Conservation (phyloP, 1,140 invertebrate species). For the Eupeodes corollae region DNA sequence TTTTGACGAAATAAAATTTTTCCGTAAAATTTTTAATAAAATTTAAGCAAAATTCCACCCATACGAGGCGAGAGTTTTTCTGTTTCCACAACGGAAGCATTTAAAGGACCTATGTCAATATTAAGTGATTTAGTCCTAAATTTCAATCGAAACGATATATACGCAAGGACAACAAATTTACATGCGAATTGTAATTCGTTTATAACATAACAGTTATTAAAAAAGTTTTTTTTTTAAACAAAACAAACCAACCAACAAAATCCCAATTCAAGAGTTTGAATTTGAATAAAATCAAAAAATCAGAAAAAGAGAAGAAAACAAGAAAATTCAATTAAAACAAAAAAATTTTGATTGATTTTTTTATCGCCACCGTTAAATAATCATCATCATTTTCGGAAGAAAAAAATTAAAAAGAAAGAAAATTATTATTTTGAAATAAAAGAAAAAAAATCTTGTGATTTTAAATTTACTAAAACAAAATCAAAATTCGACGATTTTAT, state of each 20-base stretch:
- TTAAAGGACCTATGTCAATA: constrained; percentile 33
- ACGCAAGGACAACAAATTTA: constrained; percentile 24
- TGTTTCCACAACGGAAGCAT: constrained; percentile 28
- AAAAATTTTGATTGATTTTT: neutral
- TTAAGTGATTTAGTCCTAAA: constrained; percentile 28
- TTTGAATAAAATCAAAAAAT: constrained; percentile 2
- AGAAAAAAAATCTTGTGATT: too few relatives aligned
- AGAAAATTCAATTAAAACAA: neutral
- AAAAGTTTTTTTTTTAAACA: neutral
- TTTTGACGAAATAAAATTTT: too few relatives aligned
- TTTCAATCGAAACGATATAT: constrained; percentile 27
- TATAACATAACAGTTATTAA: constrained; percentile 31
- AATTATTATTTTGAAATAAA: too few relatives aligned
- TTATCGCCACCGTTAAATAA: too few relatives aligned
- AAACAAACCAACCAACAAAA: neutral
- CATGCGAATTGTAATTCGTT: constrained; percentile 34
- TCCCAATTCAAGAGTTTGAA: neutral
- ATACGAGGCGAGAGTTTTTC: constrained; percentile 13
- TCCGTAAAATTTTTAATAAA: too few relatives aligned
- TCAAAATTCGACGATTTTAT: too few relatives aligned
- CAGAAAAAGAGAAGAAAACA: constrained; percentile 1
- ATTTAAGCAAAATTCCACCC: constrained; percentile 24
- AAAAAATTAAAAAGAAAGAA: too few relatives aligned
- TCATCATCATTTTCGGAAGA: too few relatives aligned
- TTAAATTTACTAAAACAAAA: too few relatives aligned